phyloP scores from a whole-genome alignment of 1,140 invertebrate genomes.

The Philotrypesis tridentata region DNA sequence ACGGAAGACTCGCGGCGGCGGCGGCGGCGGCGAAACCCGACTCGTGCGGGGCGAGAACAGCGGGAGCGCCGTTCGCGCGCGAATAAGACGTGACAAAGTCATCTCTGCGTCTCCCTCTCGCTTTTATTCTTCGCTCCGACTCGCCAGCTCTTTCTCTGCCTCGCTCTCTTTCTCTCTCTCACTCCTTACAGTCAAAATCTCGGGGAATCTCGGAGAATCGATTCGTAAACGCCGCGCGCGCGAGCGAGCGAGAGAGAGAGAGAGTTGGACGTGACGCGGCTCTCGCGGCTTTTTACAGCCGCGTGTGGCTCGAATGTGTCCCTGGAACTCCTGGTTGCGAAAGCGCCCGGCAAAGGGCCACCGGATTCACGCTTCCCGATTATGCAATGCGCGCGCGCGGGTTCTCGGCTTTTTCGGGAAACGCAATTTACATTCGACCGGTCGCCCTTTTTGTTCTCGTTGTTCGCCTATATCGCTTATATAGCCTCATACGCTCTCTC shows the following conservation, averaged over 20 bases:
- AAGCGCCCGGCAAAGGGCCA: neutral
- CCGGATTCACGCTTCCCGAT: conserved; percentile 36
- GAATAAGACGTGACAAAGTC: neutral
- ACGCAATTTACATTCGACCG: conserved; percentile 9
- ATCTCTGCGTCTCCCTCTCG: neutral
- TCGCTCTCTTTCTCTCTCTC: no score
- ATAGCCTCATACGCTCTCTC: no score
- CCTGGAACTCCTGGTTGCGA: neutral
- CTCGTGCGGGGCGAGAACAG: neutral
- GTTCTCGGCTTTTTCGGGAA: neutral
- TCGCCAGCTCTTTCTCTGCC: no score
- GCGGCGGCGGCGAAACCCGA: neutral
- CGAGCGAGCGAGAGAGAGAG: no score
- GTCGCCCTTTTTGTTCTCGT: neutral
- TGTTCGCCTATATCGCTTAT: no score
- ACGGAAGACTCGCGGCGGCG: no score
- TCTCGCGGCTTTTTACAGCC: neutral
- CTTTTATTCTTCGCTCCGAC: no score
- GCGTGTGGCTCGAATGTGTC: conserved; percentile 10
- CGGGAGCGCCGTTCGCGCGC: neutral
- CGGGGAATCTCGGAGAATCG: neutral
- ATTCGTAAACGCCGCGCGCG: conserved; percentile 12
- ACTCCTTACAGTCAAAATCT: no score
- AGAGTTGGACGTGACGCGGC: no score
- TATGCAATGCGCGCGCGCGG: neutral